Evolutionary conservation across 2,888 invertebrate genomes (phyloP), one percentile per base, ranked within the genome.

Genomic region (Andrena trimmerana): DNA sequence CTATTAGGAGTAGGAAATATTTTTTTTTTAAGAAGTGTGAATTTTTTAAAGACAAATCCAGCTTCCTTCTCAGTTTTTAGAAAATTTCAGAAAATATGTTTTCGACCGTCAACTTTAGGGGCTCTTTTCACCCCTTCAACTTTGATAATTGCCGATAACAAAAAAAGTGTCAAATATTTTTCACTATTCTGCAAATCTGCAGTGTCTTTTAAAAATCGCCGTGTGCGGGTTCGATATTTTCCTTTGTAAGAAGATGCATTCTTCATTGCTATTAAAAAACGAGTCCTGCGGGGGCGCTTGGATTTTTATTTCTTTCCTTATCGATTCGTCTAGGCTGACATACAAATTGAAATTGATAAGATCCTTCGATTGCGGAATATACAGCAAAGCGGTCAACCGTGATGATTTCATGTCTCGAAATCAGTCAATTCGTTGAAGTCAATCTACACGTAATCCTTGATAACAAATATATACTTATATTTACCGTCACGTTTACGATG

Each of bases 391-490:
- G 42, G 16, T 42, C 27, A 13, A 57, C 10, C 1, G 8, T 10
- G 57, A 20, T 24, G 24, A 10, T 10, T 57, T 24, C 57, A 10
- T 10, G 20, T 20, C 52, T 52, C 8, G 52, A 52, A 20, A 52
- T 52, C 52, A 52, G 52, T 8, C 36, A 13, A 13, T 52, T 42
- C n/a, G 20, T 29, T 4, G 20, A 29, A 63, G 6, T 16, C 24
- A 48, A 29, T 31, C 66, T n/a, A 16, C 20, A 29, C 57, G 27
- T 60, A 36, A 20, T 67, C 31, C n/a, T 20, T 13, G n/a, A 6
- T 24, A 20, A 50, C 69, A 69, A 69, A 69, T 54, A 69, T 69
- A 69, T 69, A 42, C 16, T 42, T 57, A 27, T 24, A 57, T 57
- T 24, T 27, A 57, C 24, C 10, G 13, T 48, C 50, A 16, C n/a